Base-by-base conservation (phyloP, 1,140 invertebrate genomes). In the Matsumurasca onukii region DNA sequence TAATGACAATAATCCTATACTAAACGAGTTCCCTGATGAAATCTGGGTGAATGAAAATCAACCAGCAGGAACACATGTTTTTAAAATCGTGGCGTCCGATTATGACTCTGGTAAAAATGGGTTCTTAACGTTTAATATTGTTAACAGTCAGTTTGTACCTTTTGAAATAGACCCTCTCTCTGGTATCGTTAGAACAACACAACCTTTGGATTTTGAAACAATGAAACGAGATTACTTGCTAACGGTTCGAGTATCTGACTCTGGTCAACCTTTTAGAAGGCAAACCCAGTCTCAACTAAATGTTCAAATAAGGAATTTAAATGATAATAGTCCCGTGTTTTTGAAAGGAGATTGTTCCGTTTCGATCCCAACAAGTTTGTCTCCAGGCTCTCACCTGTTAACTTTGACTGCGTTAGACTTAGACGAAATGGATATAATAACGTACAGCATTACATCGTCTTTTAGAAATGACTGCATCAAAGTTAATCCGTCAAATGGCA, bases 111-210 rank as follows among this genome's bases (percentile, higher is more conserved):
- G 92, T 1, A 94, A 97, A 75, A 98, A 98, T 80, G 92, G 93
- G 17, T 94, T 94, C 78, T 89, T 99, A 71, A 94, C 92, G 0
- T 98, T 95, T 81, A 92, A 91, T 70, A 91, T 97, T 73, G 92
- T 91, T 27, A 97, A 97, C 79, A 82, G 94, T 12, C 88, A 91
- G 72, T 87, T 88, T 31, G 88, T 96, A 1, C 97, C 97, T 22
- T 99, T 99, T 79, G 91, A 94, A 72, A 94, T 99, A 59, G 95
- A 99, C 76, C 93, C 93, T 73, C 97, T 98, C 78, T 91, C 91
- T 13, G 97, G 97, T 0, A 84, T 91, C n/a, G 87, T 98, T 0
- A 88, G 84, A 74, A 95, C 94, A 0, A 92, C 88, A 0, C 85
- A 89, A 70, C 78, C 91, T 2, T 80, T 98, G 24, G 95, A 98